A percentile compares a stretch with the other conserved stretches of the same genome.
phyloP scores from a whole-genome alignment of 1,140 invertebrate species.

The Charaxes varanes region DNA sequence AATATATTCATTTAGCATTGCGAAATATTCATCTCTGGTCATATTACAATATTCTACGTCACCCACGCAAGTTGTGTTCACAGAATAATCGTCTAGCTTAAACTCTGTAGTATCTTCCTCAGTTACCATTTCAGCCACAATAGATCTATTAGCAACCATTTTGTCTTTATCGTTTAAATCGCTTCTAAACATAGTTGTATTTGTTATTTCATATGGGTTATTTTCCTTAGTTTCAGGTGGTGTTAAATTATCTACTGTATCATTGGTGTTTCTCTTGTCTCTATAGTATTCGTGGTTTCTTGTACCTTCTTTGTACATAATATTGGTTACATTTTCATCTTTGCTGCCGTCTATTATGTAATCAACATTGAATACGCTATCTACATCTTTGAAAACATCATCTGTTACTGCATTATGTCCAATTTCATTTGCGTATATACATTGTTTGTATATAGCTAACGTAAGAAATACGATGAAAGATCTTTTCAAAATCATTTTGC shows the following conservation, averaged over 20 bases:
- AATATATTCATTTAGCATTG: constrained; percentile 77
- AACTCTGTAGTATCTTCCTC: constrained; percentile 22
- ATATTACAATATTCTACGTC: constrained; percentile 62
- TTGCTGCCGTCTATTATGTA: constrained; percentile 15
- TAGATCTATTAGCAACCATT: constrained; percentile 25
- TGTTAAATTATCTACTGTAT: constrained; percentile 1
- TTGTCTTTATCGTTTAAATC: constrained; percentile 26
- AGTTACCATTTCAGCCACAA: constrained; percentile 11
- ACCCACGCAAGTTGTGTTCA: constrained; percentile 49
- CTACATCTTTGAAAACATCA: constrained; percentile 16
- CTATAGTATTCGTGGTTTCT: constrained; percentile 3
- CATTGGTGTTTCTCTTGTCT: constrained; percentile 14
- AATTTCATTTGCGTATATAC: constrained; percentile 18
- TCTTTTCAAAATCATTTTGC: constrained; percentile 23
- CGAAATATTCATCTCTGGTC: constrained; percentile 78
- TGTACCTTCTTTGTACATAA: constrained; percentile 3
- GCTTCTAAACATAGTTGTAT: no score
- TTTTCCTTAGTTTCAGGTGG: constrained; percentile 8
- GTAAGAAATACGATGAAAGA: constrained; percentile 9
- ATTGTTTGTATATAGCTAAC: constrained; percentile 18
- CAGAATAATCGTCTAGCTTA: constrained; percentile 28
- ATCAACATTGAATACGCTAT: constrained; percentile 20
- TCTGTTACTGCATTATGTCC: no score
- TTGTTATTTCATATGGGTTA: constrained; percentile 6
- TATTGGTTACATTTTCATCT: constrained; percentile 14